Evolutionary conservation across 2,113 vertebrate species (phyloP).

Genomic region (Catagonus wagneri): DNA sequence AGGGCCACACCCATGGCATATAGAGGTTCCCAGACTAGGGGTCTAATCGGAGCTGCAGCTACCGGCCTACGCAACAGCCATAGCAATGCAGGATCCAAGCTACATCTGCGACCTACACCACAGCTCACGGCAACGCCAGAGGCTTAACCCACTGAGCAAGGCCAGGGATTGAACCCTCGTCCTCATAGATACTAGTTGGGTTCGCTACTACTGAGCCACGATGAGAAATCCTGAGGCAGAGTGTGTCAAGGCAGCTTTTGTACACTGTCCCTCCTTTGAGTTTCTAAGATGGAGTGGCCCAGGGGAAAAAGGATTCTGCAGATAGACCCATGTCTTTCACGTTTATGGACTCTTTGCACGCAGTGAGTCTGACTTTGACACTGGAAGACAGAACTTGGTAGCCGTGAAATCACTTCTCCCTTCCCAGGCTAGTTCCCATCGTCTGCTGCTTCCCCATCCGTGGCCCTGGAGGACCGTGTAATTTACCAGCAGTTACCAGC

Average conservation of each 20-base stretch:
- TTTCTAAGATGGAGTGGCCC: not conserved
- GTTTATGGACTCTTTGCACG: not conserved
- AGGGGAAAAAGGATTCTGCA: not conserved
- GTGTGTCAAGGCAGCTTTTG: not conserved
- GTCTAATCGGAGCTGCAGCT: too few species aligned
- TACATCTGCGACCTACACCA: too few species aligned
- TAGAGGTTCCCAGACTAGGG: too few species aligned
- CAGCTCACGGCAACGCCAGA: too few species aligned
- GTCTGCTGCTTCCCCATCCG: not conserved
- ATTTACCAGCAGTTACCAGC: not conserved
- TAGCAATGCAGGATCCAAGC: too few species aligned
- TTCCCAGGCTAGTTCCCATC: not conserved
- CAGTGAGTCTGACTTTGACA: not conserved
- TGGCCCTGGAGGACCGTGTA: not conserved
- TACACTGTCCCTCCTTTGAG: slow-evolving; percentile 2
- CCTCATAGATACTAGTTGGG: too few species aligned
- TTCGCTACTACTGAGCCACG: too few species aligned
- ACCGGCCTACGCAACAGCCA: too few species aligned
- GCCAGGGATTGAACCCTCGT: too few species aligned
- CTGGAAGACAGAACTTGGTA: not conserved
- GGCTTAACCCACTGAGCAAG: too few species aligned
- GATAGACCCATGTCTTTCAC: not conserved
- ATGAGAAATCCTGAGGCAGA: not conserved
- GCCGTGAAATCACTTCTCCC: not conserved
- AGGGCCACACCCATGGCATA: too few species aligned